Evolutionary conservation across 2,888 invertebrate species (phyloP).

Genomic region (Nomada ruficornis): DNA sequence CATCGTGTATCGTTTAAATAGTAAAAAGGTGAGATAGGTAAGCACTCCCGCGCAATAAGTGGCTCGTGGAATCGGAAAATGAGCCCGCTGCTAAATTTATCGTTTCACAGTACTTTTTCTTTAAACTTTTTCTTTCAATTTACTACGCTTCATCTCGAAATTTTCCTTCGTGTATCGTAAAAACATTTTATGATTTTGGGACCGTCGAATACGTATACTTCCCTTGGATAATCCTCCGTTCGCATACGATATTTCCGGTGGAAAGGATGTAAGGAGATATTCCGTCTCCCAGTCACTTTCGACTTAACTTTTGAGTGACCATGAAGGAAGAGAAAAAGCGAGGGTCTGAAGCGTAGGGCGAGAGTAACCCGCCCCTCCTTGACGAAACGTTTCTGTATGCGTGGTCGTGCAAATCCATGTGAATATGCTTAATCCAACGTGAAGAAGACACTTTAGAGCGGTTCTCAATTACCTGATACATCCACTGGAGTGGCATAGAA

Average conservation of each 20-base stretch:
- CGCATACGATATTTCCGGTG: constrained; percentile 48
- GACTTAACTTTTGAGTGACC: constrained; percentile 8
- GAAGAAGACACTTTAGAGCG: constrained; percentile 61
- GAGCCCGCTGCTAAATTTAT: not conserved
- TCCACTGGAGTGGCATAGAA: constrained; percentile 35
- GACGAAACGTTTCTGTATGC: constrained; percentile 20
- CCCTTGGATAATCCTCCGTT: constrained; percentile 29
- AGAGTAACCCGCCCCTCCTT: constrained; percentile 53
- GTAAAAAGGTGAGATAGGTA: constrained; percentile 23
- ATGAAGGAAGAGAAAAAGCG: not conserved
- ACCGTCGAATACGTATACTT: constrained; percentile 19
- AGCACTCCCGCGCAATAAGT: constrained; percentile 9
- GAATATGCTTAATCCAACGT: constrained; percentile 66
- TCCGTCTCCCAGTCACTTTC: constrained; percentile 6
- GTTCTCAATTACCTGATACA: constrained; percentile 67
- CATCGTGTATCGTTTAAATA: not conserved
- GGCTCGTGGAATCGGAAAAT: constrained; percentile 15
- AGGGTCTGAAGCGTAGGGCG: constrained; percentile 10
- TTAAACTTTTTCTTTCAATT: not conserved
- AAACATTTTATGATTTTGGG: not conserved
- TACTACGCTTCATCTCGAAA: not conserved
- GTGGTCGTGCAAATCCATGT: constrained; percentile 57
- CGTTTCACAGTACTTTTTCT: not conserved
- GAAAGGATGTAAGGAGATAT: constrained; percentile 49
- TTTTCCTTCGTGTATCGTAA: not conserved